These are phyloP conservation scores for Sinhomidia bicolor DNA, from an alignment of 2,888 invertebrate species.

Conservation along the genomic window DNA sequence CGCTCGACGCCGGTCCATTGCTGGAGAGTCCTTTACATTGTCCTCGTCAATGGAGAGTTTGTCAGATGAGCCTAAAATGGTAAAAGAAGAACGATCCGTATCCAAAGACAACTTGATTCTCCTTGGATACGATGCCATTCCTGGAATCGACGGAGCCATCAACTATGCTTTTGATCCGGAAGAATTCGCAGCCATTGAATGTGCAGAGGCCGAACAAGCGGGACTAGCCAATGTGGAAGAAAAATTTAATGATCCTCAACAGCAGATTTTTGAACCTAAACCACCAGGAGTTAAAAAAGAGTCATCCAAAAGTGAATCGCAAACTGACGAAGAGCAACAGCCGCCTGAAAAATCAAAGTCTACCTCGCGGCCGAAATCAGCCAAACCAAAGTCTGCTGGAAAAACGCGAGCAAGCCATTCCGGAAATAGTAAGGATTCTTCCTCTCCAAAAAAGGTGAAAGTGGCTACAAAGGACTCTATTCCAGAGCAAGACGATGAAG, in stretches of 20 bases:
- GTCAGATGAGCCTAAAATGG: slow-evolving; percentile 57
- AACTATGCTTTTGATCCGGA: slow-evolving; percentile 78
- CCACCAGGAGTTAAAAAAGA: slow-evolving; percentile 6
- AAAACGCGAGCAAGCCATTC: neutral
- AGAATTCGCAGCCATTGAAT: slow-evolving; percentile 68
- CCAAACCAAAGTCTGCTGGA: slow-evolving; percentile 59
- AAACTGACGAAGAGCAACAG: slow-evolving; percentile 41
- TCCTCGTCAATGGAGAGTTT: slow-evolving; percentile 71
- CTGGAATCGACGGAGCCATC: slow-evolving; percentile 71
- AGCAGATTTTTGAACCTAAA: too few relatives aligned
- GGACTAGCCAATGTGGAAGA: neutral
- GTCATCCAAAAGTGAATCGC: slow-evolving; percentile 53
- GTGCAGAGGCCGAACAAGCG: slow-evolving; percentile 25
- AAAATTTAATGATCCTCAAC: neutral
- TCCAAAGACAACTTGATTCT: slow-evolving; percentile 53
- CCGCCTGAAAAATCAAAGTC: neutral
- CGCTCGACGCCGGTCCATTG: slow-evolving; percentile 69
- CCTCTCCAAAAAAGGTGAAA: slow-evolving; percentile 54
- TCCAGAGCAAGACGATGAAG: slow-evolving; percentile 57
- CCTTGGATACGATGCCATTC: slow-evolving; percentile 58
- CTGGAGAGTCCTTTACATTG: slow-evolving; percentile 71
- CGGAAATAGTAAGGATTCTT: neutral
- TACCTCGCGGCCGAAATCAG: slow-evolving; percentile 65
- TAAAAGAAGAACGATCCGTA: slow-evolving; percentile 77
- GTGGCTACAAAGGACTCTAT: slow-evolving; percentile 50